These are phyloP conservation scores for Amiota mariae DNA, from an alignment of 2,888 invertebrate species.

Conservation along the genomic window DNA sequence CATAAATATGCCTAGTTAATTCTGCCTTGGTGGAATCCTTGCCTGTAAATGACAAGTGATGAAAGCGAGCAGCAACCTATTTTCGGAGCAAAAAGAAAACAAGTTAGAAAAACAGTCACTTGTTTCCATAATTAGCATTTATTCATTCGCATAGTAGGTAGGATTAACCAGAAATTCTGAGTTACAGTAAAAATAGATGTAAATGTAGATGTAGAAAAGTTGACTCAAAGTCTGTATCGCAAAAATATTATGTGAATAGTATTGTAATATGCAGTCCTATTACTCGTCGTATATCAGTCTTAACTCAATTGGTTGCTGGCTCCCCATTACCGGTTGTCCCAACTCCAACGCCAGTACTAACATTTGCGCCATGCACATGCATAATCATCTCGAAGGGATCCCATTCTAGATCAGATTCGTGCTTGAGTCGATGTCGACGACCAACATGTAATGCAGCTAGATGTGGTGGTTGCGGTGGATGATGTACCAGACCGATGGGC, in stretches of 20 bases:
- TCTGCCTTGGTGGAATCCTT: too few species aligned
- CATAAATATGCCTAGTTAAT: too few species aligned
- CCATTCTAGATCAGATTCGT: conserved; percentile 68
- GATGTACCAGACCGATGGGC: conserved; percentile 62
- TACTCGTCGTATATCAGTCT: conserved; percentile 46
- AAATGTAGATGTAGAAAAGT: conserved; percentile 30
- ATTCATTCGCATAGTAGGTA: not conserved
- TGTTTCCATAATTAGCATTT: conserved; percentile 23
- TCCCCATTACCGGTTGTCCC: conserved; percentile 40
- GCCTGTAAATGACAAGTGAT: conserved; percentile 17
- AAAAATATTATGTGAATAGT: not conserved
- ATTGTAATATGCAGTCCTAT: not conserved
- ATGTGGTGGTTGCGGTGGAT: conserved; percentile 36
- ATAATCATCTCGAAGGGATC: conserved; percentile 71
- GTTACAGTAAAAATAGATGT: not conserved
- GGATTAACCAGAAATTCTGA: not conserved
- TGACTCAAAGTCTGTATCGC: conserved; percentile 29
- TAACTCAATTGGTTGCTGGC: conserved; percentile 61
- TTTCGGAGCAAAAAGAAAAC: not conserved
- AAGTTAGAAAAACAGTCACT: not conserved
- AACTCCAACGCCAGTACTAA: not conserved
- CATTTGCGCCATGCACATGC: conserved; percentile 64
- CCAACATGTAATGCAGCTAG: conserved; percentile 34
- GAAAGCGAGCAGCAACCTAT: not conserved
- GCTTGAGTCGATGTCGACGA: conserved; percentile 62